Evolutionary conservation across 2,113 vertebrate species (phyloP).

Genomic region (Sterna hirundo): DNA sequence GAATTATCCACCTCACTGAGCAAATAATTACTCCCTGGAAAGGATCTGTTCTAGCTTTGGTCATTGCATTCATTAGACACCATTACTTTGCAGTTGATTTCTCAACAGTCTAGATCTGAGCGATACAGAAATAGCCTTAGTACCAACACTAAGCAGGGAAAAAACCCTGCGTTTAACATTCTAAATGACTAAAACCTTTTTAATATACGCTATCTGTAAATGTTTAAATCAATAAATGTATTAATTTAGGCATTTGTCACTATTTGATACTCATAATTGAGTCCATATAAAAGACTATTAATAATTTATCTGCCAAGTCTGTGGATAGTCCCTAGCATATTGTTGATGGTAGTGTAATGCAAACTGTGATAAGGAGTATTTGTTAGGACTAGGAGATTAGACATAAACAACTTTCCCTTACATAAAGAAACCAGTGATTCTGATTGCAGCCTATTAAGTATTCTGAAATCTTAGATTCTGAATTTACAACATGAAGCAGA

Average conservation of each 20-base stretch:
- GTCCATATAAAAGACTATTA: background rate
- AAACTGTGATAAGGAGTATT: background rate
- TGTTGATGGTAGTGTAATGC: slow-evolving; percentile 7
- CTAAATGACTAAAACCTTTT: background rate
- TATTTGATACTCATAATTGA: background rate
- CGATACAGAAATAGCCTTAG: background rate
- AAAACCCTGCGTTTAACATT: background rate
- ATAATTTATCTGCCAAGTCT: background rate
- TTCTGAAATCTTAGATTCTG: slow-evolving; percentile 57
- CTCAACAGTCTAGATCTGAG: background rate
- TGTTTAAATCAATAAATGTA: background rate
- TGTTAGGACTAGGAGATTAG: background rate
- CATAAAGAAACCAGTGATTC: background rate
- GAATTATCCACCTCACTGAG: background rate
- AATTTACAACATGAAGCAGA: slow-evolving; percentile 13
- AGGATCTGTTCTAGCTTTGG: background rate
- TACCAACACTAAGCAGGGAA: background rate
- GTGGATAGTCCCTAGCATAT: background rate
- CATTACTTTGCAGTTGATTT: slow-evolving; percentile 4
- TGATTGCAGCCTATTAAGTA: slow-evolving; percentile 12
- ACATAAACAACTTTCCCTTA: background rate
- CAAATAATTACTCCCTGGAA: background rate
- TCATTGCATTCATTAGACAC: background rate
- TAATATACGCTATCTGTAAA: background rate
- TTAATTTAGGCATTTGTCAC: slow-evolving; percentile 1